A percentile compares a stretch with the other conserved stretches of the same genome.
Evolutionary conservation across 2,797 vertebrate species (phyloP).

Genomic region (Amphiprion clarkii): DNA sequence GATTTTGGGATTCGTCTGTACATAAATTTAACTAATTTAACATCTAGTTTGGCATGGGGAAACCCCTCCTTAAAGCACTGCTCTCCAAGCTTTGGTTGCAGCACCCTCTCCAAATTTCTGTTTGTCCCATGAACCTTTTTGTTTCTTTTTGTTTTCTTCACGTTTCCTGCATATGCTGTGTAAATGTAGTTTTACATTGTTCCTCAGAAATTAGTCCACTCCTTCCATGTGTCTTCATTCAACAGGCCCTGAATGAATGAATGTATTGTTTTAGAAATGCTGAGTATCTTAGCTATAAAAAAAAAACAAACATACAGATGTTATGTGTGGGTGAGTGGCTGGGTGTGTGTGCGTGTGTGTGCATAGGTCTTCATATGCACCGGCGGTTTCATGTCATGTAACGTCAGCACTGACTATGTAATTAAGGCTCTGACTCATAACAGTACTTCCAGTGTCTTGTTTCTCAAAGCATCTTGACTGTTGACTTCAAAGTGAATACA

Average conservation of each 20-base stretch:
- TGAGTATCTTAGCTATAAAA: conserved; percentile 54
- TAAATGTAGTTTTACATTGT: conserved; percentile 54
- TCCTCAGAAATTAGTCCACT: conserved; percentile 52
- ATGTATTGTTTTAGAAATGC: conserved; percentile 49
- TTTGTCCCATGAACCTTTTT: conserved; percentile 53
- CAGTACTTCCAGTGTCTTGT: conserved; percentile 27
- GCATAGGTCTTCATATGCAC: conserved; percentile 57
- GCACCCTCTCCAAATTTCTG: conserved; percentile 78
- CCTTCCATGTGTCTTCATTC: conserved; percentile 54
- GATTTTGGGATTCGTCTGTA: conserved; percentile 53
- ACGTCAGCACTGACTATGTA: conserved; percentile 39
- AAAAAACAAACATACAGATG: conserved; percentile 28
- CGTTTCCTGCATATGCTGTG: conserved; percentile 25
- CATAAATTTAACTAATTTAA: conserved; percentile 49
- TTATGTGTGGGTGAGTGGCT: background rate
- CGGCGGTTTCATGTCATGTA: conserved; percentile 49
- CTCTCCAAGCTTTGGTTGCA: conserved; percentile 86
- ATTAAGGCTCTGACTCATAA: conserved; percentile 42
- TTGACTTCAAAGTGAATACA: conserved; percentile 22
- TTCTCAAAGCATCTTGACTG: conserved; percentile 35
- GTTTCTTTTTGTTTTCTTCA: conserved; percentile 21
- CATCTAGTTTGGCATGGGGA: conserved; percentile 29
- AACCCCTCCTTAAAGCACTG: conserved; percentile 76
- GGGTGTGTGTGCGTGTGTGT: conserved; percentile 9
- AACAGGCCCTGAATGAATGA: conserved; percentile 60